These are phyloP conservation scores for Synanthedon formicaeformis DNA, from an alignment of 2,888 invertebrate species.

Conservation along the genomic window DNA sequence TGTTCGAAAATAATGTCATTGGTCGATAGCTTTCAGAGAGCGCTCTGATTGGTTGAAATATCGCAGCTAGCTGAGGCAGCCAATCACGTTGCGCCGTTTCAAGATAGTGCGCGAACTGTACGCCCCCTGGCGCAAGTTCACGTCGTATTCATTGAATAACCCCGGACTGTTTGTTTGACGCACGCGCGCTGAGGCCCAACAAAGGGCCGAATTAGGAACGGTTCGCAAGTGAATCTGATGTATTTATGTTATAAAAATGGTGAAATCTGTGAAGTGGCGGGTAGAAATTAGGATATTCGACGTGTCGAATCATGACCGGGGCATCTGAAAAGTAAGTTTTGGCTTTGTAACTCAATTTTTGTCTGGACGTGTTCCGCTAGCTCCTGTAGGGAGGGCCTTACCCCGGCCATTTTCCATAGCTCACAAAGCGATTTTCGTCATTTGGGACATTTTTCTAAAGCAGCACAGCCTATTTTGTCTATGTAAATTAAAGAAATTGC, in stretches of 20 bases:
- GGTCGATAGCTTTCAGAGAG: constrained; percentile 16
- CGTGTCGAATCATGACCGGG: constrained; percentile 91
- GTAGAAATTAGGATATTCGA: constrained; percentile 86
- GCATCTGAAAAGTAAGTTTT: constrained; percentile 88
- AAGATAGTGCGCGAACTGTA: constrained; percentile 39
- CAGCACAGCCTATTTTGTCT: constrained; percentile 9
- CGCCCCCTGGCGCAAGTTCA: constrained; percentile 62
- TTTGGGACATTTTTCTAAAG: constrained; percentile 23
- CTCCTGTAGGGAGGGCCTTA: constrained; percentile 52
- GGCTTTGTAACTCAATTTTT: constrained; percentile 41
- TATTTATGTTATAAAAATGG: constrained; percentile 86
- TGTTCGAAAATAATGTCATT: constrained; percentile 26
- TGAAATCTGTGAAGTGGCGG: constrained; percentile 84
- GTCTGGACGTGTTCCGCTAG: constrained; percentile 43
- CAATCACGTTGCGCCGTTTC: constrained; percentile 27
- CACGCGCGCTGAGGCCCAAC: constrained; percentile 68
- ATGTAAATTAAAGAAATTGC: constrained; percentile 2
- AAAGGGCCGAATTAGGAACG: constrained; percentile 67
- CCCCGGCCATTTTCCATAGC: constrained; percentile 64
- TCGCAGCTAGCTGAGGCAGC: constrained; percentile 15
- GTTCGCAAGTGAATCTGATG: constrained; percentile 72
- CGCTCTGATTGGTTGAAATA: constrained; percentile 8
- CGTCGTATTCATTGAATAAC: constrained; percentile 60
- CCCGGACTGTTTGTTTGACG: constrained; percentile 60
- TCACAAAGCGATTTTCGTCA: constrained; percentile 32